Conservation (phyloP, 2,113 vertebrate genomes). For the Xenus cinereus region DNA sequence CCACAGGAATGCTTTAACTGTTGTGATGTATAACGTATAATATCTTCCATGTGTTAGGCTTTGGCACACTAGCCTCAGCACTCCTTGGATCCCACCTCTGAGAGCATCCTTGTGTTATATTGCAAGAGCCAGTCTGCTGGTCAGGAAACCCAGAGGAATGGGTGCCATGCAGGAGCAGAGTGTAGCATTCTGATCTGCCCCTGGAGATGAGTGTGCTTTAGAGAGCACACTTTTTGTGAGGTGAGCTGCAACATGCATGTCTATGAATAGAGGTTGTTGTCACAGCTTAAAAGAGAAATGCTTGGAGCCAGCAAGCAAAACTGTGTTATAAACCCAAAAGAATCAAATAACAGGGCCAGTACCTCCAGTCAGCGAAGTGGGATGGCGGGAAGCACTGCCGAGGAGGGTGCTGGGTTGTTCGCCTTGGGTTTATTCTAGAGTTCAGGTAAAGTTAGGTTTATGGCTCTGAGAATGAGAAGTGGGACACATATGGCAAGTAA, state of each 20-base stretch:
- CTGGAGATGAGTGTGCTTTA: not conserved
- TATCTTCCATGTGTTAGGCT: not conserved
- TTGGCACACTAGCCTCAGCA: not conserved
- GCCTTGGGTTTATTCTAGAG: not conserved
- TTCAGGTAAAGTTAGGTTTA: not conserved
- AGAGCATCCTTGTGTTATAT: not conserved
- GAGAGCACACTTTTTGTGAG: not conserved
- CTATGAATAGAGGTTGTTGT: not conserved
- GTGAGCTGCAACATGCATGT: not conserved
- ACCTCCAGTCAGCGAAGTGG: not conserved
- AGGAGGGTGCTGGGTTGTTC: not conserved
- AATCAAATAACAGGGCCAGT: not conserved
- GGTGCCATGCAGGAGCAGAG: not conserved
- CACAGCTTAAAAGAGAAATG: not conserved
- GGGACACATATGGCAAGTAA: not conserved
- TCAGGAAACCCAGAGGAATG: not conserved
- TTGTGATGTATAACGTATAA: not conserved
- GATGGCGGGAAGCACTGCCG: not conserved
- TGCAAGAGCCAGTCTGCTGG: not conserved
- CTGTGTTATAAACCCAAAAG: not conserved
- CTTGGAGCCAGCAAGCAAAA: not conserved
- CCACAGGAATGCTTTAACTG: not conserved
- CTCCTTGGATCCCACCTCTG: not conserved
- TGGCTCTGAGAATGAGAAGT: not conserved
- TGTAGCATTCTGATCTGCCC: not conserved